These are phyloP conservation scores for Eira barbara DNA, from an alignment of 2,113 vertebrate genomes.

Conservation along the genomic window DNA sequence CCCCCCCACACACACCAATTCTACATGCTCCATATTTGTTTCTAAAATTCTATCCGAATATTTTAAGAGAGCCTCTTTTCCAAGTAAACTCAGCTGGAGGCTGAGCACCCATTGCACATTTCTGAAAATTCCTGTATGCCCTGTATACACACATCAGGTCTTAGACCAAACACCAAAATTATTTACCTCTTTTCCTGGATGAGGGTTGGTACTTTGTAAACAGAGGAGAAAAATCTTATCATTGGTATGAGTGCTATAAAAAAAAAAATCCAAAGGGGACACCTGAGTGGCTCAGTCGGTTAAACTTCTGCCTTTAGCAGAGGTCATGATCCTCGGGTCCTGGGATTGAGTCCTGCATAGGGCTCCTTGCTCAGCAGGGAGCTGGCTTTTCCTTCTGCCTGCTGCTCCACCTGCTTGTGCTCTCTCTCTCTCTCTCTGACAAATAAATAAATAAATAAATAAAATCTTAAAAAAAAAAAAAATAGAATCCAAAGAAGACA, in stretches of 20 bases:
- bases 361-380: neutral
- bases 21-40: neutral
- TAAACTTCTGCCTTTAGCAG: neutral
- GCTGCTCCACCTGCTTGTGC: neutral
- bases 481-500: neutral
- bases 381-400: neutral
- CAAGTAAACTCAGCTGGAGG: neutral
- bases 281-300: neutral
- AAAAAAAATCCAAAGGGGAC: neutral
- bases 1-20: neutral
- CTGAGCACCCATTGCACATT: neutral
- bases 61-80: neutral
- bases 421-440: neutral
- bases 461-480: too few species aligned
- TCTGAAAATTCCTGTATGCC: neutral
- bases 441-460: neutral
- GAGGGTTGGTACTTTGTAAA: neutral
- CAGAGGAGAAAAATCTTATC: neutral
- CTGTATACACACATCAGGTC: neutral
- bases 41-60: slow-evolving; percentile 5
- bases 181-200: neutral
- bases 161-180: neutral
- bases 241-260: neutral
- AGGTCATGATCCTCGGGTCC: neutral
- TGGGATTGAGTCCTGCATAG: neutral